Evolutionary conservation across 2,113 vertebrate genomes (phyloP).

Genomic region (Felis chaus): DNA sequence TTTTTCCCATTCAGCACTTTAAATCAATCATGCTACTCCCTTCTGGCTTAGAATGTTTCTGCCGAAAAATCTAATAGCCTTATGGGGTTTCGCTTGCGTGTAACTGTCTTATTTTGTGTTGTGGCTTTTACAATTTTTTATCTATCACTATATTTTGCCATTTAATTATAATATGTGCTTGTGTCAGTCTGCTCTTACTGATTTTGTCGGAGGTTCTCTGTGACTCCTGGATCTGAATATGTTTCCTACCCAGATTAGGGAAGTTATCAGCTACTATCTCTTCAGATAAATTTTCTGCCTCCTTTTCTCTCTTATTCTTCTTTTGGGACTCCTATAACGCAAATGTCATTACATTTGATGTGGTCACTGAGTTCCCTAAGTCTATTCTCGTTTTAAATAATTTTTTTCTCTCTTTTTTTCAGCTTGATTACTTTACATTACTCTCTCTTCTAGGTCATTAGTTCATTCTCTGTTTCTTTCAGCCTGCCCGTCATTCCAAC

Average conservation of each 20-base stretch:
- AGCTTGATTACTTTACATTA: background rate
- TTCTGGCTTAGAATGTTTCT: background rate
- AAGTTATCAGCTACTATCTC: background rate
- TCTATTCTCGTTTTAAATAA: no score
- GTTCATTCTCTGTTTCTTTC: background rate
- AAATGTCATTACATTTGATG: background rate
- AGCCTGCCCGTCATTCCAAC: background rate
- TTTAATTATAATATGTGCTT: background rate
- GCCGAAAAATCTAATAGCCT: background rate
- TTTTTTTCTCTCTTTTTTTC: background rate
- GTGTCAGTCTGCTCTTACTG: background rate
- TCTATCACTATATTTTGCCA: background rate
- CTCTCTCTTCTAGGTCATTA: background rate
- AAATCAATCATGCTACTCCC: background rate
- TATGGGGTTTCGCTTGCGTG: background rate
- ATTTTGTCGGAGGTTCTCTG: background rate
- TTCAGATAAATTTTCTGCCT: background rate
- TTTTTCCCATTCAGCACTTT: background rate
- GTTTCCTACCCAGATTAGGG: background rate
- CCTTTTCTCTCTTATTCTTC: background rate
- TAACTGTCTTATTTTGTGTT: background rate
- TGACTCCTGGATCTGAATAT: background rate
- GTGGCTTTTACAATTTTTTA: background rate
- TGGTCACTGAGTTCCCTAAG: no score
- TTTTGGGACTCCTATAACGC: background rate